These are phyloP conservation scores for Edolisoma coerulescens DNA, from an alignment of 2,113 vertebrate genomes.

Conservation along the genomic window DNA sequence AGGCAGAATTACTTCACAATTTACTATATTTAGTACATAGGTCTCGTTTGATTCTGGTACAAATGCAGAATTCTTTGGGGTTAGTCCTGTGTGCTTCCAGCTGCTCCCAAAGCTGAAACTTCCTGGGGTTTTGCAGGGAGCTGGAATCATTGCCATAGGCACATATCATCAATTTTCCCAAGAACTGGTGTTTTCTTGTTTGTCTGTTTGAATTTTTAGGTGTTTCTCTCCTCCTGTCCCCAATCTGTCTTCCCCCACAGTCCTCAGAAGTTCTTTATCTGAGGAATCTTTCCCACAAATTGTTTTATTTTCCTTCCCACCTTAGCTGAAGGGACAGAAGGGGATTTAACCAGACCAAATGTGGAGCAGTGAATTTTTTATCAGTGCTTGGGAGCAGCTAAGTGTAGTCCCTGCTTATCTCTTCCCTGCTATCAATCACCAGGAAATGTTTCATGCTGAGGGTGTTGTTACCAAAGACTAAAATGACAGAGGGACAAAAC, in stretches of 20 bases:
- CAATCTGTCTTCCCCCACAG: background rate
- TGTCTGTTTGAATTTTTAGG: background rate
- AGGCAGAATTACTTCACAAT: background rate
- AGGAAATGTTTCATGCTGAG: background rate
- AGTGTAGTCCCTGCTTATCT: background rate
- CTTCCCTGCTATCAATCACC: background rate
- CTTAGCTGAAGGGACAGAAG: background rate
- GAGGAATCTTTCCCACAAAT: background rate
- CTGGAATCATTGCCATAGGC: background rate
- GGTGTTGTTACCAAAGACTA: background rate
- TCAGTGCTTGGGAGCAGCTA: background rate
- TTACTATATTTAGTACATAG: background rate
- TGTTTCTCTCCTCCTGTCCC: background rate
- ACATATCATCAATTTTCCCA: background rate
- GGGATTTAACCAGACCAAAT: background rate
- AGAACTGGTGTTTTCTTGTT: background rate
- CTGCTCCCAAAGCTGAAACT: background rate
- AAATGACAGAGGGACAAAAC: background rate
- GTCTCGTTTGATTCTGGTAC: background rate
- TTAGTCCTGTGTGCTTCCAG: background rate
- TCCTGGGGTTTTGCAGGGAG: background rate
- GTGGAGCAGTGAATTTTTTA: background rate
- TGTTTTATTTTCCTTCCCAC: background rate
- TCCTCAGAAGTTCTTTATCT: background rate
- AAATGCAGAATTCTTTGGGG: background rate